These are phyloP conservation scores for Fistularia commersonii DNA, from an alignment of 2,797 vertebrate genomes.

Conservation along the genomic window DNA sequence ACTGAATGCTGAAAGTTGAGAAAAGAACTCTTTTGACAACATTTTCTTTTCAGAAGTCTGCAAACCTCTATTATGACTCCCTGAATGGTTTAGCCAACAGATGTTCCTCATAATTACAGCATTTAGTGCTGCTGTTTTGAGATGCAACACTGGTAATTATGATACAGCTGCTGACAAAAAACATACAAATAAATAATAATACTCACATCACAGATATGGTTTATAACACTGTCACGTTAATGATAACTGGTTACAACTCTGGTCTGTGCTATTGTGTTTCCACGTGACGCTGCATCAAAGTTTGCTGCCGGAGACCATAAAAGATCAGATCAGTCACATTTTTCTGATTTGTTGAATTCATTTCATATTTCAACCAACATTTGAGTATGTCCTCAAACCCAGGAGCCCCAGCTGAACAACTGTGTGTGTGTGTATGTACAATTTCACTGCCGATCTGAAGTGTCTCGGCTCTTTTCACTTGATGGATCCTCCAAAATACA, in stretches of 20 bases:
- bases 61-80: slow-evolving; percentile 26
- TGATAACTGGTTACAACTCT: slow-evolving; percentile 6
- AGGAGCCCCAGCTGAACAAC: too few relatives aligned
- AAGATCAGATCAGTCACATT: not conserved
- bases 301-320: slow-evolving; percentile 9
- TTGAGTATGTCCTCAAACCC: too few relatives aligned
- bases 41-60: slow-evolving; percentile 41
- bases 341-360: slow-evolving; percentile 1
- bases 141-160: slow-evolving; percentile 42
- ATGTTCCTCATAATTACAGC: slow-evolving; percentile 57
- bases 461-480: too few relatives aligned
- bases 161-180: slow-evolving; percentile 36
- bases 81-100: slow-evolving; percentile 50
- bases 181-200: not conserved
- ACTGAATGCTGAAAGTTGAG: slow-evolving; percentile 3
- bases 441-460: too few relatives aligned
- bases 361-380: too few relatives aligned
- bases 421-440: too few relatives aligned
- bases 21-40: slow-evolving; percentile 38
- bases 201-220: slow-evolving; percentile 13
- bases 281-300: not conserved
- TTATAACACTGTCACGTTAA: slow-evolving; percentile 9
- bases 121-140: slow-evolving; percentile 50
- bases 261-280: slow-evolving; percentile 5
- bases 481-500: too few relatives aligned